Conservation (phyloP, 2,113 vertebrate genomes). For the Smithornis capensis region DNA sequence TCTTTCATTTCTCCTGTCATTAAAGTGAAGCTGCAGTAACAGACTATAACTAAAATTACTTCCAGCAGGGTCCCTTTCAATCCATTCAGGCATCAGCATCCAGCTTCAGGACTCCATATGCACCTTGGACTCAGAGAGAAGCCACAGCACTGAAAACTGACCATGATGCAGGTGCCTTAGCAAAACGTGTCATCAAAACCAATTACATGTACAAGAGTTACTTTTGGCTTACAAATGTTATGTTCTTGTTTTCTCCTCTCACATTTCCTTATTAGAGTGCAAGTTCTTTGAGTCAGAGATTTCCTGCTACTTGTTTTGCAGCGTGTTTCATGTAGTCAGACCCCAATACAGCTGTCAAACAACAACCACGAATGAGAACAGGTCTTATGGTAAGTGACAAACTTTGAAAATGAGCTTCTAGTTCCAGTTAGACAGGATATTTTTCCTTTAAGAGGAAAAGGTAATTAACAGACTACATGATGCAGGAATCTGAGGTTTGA, state of each 20-base stretch:
- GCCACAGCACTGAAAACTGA: background rate
- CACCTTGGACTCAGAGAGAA: background rate
- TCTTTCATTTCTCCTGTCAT: background rate
- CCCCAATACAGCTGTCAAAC: background rate
- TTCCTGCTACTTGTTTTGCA: background rate
- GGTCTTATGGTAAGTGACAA: background rate
- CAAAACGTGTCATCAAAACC: background rate
- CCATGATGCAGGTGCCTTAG: background rate
- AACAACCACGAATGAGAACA: background rate
- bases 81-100: background rate
- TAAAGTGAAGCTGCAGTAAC: background rate
- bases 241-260: background rate
- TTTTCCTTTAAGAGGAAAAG: background rate
- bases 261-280: background rate
- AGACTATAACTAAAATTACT: background rate
- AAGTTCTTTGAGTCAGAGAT: background rate
- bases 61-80: background rate
- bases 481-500: background rate
- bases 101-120: background rate
- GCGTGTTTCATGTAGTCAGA: background rate
- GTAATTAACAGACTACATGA: accelerated
- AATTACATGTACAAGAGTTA: background rate
- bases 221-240: background rate
- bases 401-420: background rate
- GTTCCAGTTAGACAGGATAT: background rate